Evolutionary conservation across 2,888 invertebrate species (phyloP).

Genomic region (Drosophila peninsularis): DNA sequence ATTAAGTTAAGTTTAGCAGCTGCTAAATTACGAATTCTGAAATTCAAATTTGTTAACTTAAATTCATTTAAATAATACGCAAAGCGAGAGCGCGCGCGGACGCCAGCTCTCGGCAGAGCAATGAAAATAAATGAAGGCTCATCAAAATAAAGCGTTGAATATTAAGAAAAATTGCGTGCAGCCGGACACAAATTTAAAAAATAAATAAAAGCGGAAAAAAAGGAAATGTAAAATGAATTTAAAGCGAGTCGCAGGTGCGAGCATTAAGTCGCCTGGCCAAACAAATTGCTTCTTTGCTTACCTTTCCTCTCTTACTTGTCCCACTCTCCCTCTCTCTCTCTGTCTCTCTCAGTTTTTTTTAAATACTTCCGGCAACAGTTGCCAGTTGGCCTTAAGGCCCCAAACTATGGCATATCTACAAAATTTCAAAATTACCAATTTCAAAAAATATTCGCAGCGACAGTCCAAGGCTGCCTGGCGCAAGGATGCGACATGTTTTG

Average conservation of each 20-base stretch:
- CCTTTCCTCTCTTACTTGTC: slow-evolving; percentile 19
- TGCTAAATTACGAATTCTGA: slow-evolving; percentile 25
- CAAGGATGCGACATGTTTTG: slow-evolving; percentile 45
- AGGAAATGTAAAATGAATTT: slow-evolving; percentile 54
- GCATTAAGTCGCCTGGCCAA: slow-evolving; percentile 54
- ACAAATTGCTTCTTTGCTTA: slow-evolving; percentile 55
- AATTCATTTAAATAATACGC: slow-evolving; percentile 53
- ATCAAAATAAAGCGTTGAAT: slow-evolving; percentile 79
- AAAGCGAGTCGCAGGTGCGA: slow-evolving; percentile 66
- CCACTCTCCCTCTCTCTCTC: neutral
- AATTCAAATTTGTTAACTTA: slow-evolving; percentile 36
- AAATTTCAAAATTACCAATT: slow-evolving; percentile 25
- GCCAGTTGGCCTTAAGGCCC: slow-evolving; percentile 4
- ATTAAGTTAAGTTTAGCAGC: slow-evolving; percentile 35
- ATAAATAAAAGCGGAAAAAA: slow-evolving; percentile 19
- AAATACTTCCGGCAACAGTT: slow-evolving; percentile 43
- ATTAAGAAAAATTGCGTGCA: slow-evolving; percentile 72
- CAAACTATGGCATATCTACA: slow-evolving; percentile 3
- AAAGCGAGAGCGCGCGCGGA: neutral
- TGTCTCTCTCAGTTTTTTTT: slow-evolving; percentile 36
- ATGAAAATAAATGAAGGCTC: slow-evolving; percentile 77
- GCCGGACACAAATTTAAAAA: slow-evolving; percentile 34
- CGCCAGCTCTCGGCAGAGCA: slow-evolving; percentile 36
- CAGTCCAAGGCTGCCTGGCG: slow-evolving; percentile 45
- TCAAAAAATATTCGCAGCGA: slow-evolving; percentile 20